Evolutionary conservation across 2,888 invertebrate genomes (phyloP).

Genomic region (Congeria kusceri): DNA sequence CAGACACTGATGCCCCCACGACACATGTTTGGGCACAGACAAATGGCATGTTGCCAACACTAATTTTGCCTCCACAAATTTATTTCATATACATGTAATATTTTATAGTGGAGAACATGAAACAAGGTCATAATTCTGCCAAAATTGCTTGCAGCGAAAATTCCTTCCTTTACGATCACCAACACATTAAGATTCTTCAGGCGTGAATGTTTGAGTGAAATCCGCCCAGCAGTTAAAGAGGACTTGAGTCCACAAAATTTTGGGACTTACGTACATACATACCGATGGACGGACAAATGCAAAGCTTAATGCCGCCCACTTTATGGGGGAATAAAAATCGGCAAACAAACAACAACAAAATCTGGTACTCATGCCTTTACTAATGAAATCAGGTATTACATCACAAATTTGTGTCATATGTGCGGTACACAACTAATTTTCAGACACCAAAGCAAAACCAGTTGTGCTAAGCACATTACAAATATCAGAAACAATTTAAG

Average conservation of each 20-base stretch:
- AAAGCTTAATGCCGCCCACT: conserved; percentile 8
- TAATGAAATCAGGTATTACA: conserved; percentile 1
- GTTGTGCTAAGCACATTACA: no score
- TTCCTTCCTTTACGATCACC: conserved; percentile 17
- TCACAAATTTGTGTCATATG: not conserved
- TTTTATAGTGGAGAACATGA: no score
- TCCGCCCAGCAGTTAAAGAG: conserved; percentile 1
- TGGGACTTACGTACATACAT: not conserved
- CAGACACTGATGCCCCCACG: no score
- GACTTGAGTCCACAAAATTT: conserved; percentile 9
- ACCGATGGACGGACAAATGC: conserved; percentile 5
- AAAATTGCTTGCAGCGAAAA: not conserved
- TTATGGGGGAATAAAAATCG: conserved; percentile 8
- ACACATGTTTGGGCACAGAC: no score
- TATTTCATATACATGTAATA: no score
- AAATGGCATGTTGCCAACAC: no score
- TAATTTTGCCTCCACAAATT: no score
- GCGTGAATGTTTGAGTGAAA: not conserved
- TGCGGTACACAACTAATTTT: no score
- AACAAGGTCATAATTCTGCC: no score
- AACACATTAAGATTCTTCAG: not conserved
- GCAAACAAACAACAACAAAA: no score
- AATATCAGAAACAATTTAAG: not conserved
- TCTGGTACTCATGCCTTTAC: not conserved
- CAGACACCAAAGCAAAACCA: no score